Base-by-base conservation (phyloP, 2,888 invertebrate species). In the Pemphredon lugubris region DNA sequence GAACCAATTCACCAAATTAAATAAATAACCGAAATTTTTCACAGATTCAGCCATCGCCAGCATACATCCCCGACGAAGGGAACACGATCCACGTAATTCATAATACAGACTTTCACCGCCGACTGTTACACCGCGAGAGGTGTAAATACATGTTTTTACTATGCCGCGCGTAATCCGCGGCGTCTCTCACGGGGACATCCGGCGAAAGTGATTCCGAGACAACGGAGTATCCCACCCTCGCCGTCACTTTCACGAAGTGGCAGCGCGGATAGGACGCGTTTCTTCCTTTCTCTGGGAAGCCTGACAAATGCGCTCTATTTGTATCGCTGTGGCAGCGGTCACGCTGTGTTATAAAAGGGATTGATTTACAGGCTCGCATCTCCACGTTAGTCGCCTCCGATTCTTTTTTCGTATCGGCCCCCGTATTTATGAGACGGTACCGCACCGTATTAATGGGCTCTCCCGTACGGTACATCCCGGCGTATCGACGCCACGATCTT, bases 401-500 rank as follows among this genome's bases (percentile, higher is more conserved):
- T 7, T 26, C 26, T 26, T 77, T 78, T 78, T 75, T 77, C 78
- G 78, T 66, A 78, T 65, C 67, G 55, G 68, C 54, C 42, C 48
- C 42, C 44, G 66, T 79, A 76, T 79, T 79, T 76, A 79, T 69
- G 73, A 69, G 73, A 65, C 58, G 67, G 61, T 71, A 68, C 57
- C 58, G 63, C 60, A 58, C 64, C 54, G 53, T 76, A 77, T 79
- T 79, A 77, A 79, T 77, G 80, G 67, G 37, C 63, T 34, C 39
- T 30, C 23, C 30, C 42, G 63, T 64, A 63, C 58, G 51, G 60
- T 70, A 68, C 59, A 58, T 58, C 63, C 54, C 26, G 30, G n/a
- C 54, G 37, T 70, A 77, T 79, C 79, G 55, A 58, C 48, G 60
- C 51, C 66, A 59, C 66, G 74, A 79, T 79, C 80, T 79, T 67